Evolutionary conservation across 1,140 invertebrate species (phyloP).

Genomic region (Psix sp.): DNA sequence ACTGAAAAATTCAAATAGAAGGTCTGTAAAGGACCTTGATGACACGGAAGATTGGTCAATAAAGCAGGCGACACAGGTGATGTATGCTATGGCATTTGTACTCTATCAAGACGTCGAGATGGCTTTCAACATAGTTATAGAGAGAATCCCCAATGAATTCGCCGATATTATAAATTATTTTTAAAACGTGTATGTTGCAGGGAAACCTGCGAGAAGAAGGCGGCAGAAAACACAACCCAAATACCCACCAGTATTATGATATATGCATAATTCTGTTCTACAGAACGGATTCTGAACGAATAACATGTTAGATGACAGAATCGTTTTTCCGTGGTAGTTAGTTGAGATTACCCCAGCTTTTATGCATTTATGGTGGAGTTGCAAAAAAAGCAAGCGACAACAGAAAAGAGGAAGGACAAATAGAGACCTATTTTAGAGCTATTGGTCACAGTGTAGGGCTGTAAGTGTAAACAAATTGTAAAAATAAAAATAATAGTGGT

Average conservation of each 20-base stretch:
- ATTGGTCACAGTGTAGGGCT: too few relatives aligned
- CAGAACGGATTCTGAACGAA: slow-evolving; percentile 6
- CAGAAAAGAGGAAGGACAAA: not conserved
- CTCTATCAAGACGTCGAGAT: slow-evolving; percentile 1
- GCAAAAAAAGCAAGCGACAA: slow-evolving; percentile 10
- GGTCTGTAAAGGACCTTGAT: too few relatives aligned
- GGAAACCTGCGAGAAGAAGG: slow-evolving; percentile 6
- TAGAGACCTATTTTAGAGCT: too few relatives aligned
- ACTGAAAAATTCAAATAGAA: not conserved
- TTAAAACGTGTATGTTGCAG: slow-evolving; percentile 5
- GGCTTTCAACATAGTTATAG: not conserved
- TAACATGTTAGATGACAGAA: slow-evolving; percentile 37
- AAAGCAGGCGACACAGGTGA: slow-evolving; percentile 4
- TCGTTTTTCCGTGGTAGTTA: slow-evolving; percentile 14
- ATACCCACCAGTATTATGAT: slow-evolving; percentile 5
- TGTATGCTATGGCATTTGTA: slow-evolving; percentile 21
- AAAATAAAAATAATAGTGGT: too few relatives aligned
- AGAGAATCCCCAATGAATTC: not conserved
- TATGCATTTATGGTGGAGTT: slow-evolving; percentile 25
- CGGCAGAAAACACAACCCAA: not conserved
- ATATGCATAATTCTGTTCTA: slow-evolving; percentile 11
- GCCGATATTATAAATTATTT: too few relatives aligned
- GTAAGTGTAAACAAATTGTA: too few relatives aligned
- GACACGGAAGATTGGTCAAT: not conserved
- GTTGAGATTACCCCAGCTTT: slow-evolving; percentile 21